Percentiles rank a stretch among this genome's conserved stretches.
phyloP scores from a whole-genome alignment of 2,113 vertebrate species.

The Argyrosomus japonicus region DNA sequence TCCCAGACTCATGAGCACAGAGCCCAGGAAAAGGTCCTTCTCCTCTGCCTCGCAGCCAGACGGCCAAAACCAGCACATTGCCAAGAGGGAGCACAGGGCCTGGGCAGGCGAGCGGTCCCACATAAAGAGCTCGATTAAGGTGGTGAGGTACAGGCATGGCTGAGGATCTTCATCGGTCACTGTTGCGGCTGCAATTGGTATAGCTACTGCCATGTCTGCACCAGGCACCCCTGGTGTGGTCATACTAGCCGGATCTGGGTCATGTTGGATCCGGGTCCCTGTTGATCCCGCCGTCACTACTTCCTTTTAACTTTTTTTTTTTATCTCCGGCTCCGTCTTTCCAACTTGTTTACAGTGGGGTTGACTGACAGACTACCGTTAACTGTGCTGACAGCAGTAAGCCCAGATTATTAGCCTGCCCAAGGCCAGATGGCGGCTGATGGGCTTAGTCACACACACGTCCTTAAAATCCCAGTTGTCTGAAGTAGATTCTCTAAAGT shows the following conservation, averaged over 20 bases:
- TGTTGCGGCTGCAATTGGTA: conserved; percentile 4
- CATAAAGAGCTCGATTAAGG: conserved; percentile 71
- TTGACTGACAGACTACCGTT: conserved; percentile 59
- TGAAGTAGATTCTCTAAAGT: conserved; percentile 43
- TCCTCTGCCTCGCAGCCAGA: conserved; percentile 56
- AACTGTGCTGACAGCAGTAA: conserved; percentile 75
- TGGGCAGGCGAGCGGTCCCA: conserved; percentile 65
- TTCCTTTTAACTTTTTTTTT: conserved; percentile 52
- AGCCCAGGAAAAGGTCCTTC: conserved; percentile 75
- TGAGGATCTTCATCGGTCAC: conserved; percentile 50
- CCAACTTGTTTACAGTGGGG: conserved; percentile 48
- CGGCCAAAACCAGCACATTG: conserved; percentile 79
- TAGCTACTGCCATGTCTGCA: conserved; percentile 11
- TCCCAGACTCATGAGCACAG: conserved; percentile 73
- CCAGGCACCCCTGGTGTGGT: conserved; percentile 18
- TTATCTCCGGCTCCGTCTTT: conserved; percentile 10
- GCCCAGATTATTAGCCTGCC: conserved; percentile 86
- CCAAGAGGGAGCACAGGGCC: conserved; percentile 70
- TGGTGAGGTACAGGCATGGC: conserved; percentile 66
- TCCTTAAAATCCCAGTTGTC: conserved; percentile 6
- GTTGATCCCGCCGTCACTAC: conserved; percentile 46
- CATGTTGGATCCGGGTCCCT: conserved; percentile 39
- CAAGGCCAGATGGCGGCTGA: conserved; percentile 85
- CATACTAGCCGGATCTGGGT: conserved; percentile 34
- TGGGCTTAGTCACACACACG: conserved; percentile 78